Conservation (phyloP, 92 coral and sea anemone genomes). For the Phymanthus crucifer region DNA sequence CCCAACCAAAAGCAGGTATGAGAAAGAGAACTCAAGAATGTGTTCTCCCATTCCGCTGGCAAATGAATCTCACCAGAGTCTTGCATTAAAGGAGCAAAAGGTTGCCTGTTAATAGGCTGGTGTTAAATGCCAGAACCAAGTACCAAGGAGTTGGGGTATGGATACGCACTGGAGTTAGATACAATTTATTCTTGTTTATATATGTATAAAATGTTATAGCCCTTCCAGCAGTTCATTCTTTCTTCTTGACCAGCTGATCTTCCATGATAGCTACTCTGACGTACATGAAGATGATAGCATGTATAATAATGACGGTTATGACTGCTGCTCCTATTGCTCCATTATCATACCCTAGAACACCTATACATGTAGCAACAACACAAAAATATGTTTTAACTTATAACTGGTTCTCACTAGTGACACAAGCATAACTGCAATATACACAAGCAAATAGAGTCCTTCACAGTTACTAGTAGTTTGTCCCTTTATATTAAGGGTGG, state of each 20-base stretch:
- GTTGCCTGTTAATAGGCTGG: too few species aligned
- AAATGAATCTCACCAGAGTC: too few species aligned
- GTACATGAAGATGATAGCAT: slow-evolving; percentile 77
- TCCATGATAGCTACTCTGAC: slow-evolving; percentile 85
- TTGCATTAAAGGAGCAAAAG: too few species aligned
- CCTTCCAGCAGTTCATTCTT: slow-evolving; percentile 63
- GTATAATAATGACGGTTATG: slow-evolving; percentile 74
- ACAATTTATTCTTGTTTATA: background rate
- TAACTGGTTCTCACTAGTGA: too few species aligned
- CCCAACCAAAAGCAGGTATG: too few species aligned
- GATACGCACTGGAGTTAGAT: background rate
- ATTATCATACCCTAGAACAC: slow-evolving; percentile 64
- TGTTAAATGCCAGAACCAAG: too few species aligned
- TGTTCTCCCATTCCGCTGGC: too few species aligned
- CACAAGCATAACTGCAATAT: too few species aligned
- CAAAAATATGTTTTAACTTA: background rate
- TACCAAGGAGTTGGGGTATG: background rate
- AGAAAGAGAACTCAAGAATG: too few species aligned
- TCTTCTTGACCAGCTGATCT: slow-evolving; percentile 45
- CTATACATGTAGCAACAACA: slow-evolving; percentile 21
- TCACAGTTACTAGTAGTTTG: too few species aligned
- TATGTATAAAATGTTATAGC: slow-evolving; percentile 7
- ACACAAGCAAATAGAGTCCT: too few species aligned
- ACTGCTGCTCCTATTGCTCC: slow-evolving; percentile 86
- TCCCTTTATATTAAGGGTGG: too few species aligned